Base-by-base conservation (phyloP, 1,140 invertebrate species). In the Pseudomyrmex flavicornis region DNA sequence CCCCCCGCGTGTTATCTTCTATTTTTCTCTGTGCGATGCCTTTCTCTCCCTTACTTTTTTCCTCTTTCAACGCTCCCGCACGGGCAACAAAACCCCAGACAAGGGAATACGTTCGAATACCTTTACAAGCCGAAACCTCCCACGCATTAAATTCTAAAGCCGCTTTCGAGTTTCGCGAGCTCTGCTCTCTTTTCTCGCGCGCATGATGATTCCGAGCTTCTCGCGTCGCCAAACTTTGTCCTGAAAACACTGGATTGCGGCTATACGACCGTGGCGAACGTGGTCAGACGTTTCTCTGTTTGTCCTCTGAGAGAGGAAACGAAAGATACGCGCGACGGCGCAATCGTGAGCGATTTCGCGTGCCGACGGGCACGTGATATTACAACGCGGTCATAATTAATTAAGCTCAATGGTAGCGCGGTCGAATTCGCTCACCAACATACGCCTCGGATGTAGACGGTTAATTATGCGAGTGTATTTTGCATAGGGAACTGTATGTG, bases 121-220 rank as follows among this genome's bases (percentile, higher is more conserved):
- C 84, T 73, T 52, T 70, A 79, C 86, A 88, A 58, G 59, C 84
- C 87, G 75, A 89, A 88, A 88, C 74, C 83, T 86, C 85, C 82
- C 75, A 82, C 88, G 88, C 88, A 90, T 90, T 90, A 91, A 89
- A 90, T 90, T 90, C 85, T 87, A 88, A 91, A 91, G 86, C 88
- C 83, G 89, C 88, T 90, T 88, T 90, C 88, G 85, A 85, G 84
- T 90, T 88, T 86, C 83, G 56, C 22, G 63, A 17, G 66, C 84
- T 86, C 62, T 66, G n/a, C 73, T 65, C 58, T 59, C 56, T 46
- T 22, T 58, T 35, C 35, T 35, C 35, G 35, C 54, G 82, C 61
- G 72, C 56, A 61, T 44, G 74, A 79, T 83, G 82, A 79, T 54
- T 83, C 56, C 48, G 70, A 75, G 70, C 54, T 83, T 68, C 20